Base-by-base conservation (phyloP, 2,888 invertebrate species). In the Lissonota sp. region DNA sequence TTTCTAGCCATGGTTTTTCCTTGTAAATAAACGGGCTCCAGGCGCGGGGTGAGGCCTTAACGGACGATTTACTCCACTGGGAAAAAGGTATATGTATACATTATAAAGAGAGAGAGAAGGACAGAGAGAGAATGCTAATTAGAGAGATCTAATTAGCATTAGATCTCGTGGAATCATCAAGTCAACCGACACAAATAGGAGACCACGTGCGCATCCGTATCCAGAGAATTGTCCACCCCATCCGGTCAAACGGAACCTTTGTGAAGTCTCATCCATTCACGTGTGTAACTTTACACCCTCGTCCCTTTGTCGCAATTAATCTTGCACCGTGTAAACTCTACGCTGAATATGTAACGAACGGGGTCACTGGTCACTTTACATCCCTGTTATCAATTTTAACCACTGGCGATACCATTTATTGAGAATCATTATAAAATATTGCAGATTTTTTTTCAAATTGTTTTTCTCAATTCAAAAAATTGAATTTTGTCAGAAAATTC, bases 271-370 rank as follows among this genome's bases (percentile, higher is more conserved):
- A 78, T 80, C 60, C 78, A 78, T 81, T 81, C 81, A 74, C 81
- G 81, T 78, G 81, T 81, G 81, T 78, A 81, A 81, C 81, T 81
- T 26, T 78, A 81, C 81, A 78, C 78, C 73, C 81, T 74, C 74
- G 39, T 70, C 64, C 64, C 63, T 44, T 64, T 26, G 26, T 60
- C 26, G 26, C 3, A 26, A 46, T 63, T 55, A 67, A 60, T 62
- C 51, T 40, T 5, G 14, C 62, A 72, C 46, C 5, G 14, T 16
- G 26, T 57, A 55, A 5, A 42, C 51, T 14, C 53, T 44, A 42
- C 46, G n/a, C n/a, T 26, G 26, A 26, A 26, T 62, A 58, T 62
- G 16, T 67, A 3, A 26, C 26, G 3, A 26, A 26, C 26, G 3
- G 26, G 3, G 3, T 26, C 26, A 26, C 26, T 3, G 26, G 26